phyloP scores from a whole-genome alignment of 2,888 invertebrate genomes.

The Corbicula japonica region DNA sequence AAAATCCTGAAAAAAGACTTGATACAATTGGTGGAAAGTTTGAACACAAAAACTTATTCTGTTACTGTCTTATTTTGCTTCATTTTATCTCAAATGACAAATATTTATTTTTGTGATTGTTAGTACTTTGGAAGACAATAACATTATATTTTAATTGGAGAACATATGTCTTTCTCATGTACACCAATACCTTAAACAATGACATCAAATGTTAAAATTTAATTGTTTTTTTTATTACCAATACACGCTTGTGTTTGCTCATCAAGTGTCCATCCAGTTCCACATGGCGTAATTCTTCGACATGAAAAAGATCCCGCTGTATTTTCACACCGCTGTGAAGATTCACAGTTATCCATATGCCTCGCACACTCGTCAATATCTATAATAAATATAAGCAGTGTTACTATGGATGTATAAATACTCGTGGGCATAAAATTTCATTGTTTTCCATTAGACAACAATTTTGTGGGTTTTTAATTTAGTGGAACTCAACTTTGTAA shows the following conservation, averaged over 20 bases:
- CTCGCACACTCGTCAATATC: slow-evolving; percentile 95
- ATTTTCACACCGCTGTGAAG: slow-evolving; percentile 94
- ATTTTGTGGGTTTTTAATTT: no score
- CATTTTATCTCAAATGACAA: background rate
- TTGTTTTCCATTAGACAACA: no score
- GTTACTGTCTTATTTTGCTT: no score
- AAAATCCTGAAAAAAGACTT: no score
- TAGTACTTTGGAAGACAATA: background rate
- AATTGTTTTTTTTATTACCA: slow-evolving; percentile 88
- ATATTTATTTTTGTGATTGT: slow-evolving; percentile 1
- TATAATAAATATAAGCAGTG: slow-evolving; percentile 87
- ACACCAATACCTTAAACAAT: background rate
- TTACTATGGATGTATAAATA: no score
- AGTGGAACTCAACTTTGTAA: no score
- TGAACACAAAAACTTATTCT: no score
- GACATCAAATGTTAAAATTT: background rate
- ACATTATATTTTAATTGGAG: background rate
- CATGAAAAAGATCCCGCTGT: slow-evolving; percentile 90
- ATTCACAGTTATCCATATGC: slow-evolving; percentile 91
- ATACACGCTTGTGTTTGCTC: slow-evolving; percentile 94
- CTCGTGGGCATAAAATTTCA: no score
- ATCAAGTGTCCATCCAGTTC: slow-evolving; percentile 98
- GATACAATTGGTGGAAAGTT: no score
- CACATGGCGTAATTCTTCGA: slow-evolving; percentile 91
- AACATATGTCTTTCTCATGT: background rate